Base-by-base conservation (phyloP, 2,113 vertebrate genomes). In the Lycaon pictus region DNA sequence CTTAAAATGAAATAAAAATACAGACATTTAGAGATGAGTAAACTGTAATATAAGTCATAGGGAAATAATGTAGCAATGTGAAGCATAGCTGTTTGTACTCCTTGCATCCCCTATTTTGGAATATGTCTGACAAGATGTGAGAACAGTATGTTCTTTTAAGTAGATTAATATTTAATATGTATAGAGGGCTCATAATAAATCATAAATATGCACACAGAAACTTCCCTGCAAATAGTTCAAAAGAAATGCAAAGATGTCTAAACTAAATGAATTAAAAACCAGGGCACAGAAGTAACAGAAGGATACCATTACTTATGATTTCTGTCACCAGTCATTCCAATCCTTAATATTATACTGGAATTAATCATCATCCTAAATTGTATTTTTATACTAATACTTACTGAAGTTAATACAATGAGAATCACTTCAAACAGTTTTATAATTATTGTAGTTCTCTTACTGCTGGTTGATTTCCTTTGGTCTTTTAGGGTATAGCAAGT, bases 221-320 rank as follows among this genome's bases (percentile, higher is more conserved):
- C 16, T 55, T 69, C 60, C 60, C 58, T 91, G 43, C 23, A 48
- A 17, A n/a, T 4, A 77, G 58, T 76, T 94, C 29, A 71, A 90
- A 91, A 65, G 89, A 97, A 94, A 93, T 55, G 32, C 65, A 93
- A 88, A 95, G 56, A 90, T 76, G 19, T 88, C 62, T 80, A 89
- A 85, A 60, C 60, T 67, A 93, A 82, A 90, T 56, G 37, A 79
- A 23, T 29, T 89, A 71, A 88, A 87, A 85, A 87, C 3, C 11
- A 62, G 25, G 23, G 5, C n/a, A 69, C 23, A 69, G 62, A 72
- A 81, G 63, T 29, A 90, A 92, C 72, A 67, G 29, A 13, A 92
- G 80, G 77, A 93, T 35, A 69, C 23, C 79, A 85, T 96, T 88
- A 77, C 81, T 74, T 60, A 79, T 74, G 53, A 72, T 81, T 93